Base-by-base conservation (phyloP, 1,140 invertebrate genomes). In the Plectrocnemia conspersa region DNA sequence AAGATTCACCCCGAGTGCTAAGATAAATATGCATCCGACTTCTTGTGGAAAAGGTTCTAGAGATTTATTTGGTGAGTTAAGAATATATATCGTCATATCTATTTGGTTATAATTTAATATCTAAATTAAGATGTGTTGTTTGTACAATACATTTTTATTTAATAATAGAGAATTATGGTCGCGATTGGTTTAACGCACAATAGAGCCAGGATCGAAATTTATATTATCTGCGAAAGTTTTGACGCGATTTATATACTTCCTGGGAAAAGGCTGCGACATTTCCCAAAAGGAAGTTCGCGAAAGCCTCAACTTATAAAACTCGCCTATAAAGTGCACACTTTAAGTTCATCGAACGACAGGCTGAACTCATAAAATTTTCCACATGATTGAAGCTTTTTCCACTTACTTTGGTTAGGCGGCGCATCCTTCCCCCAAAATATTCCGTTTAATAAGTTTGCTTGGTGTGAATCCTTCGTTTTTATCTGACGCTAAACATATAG, bases 321-420 rank as follows among this genome's bases (percentile, higher is more conserved):
- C 36, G 50, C 38, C 50, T 41, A 50, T 50, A 50, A 50, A 50
- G 47, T 50, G 47, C 47, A 50, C 16, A 35, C 32, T 50, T 50
- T 50, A 50, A 50, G 38, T 52, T 52, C 50, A 52, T 52, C 50
- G 50, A 11, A 50, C 18, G 47, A 50, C 33, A 38, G 47, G 15
- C n/a, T 38, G 32, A 35, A 36, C 47, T 50, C 47, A 50, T 50
- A 50, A 50, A 50, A 50, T 50, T 50, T 50, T 50, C 47, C 47
- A 16, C 47, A 38, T 50, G 47, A 50, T 50, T 50, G 47, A 38
- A 50, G 47, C 33, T 38, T 50, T 50, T 50, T 38, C 47, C 47
- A 50, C 33, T 50, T 38, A 50, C 47, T 50, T 50, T 50, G 33
- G 2, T 35, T 24, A 38, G 33, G 40, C 11, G 16, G 32, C 35